Evolutionary conservation across 2,797 vertebrate species (phyloP).

Genomic region (Xenopus petersii): DNA sequence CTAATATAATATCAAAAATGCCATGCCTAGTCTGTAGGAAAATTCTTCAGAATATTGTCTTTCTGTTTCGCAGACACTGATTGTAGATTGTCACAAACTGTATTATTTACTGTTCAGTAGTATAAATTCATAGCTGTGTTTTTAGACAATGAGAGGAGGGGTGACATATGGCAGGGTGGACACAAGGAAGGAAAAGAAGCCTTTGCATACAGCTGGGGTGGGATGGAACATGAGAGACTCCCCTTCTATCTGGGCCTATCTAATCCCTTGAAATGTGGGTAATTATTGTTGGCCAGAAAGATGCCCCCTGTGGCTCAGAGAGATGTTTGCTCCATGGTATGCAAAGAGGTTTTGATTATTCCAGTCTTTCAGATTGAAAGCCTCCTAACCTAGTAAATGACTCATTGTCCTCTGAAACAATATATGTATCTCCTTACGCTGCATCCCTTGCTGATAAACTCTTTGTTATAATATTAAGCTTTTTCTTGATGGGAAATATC

Average conservation of each 20-base stretch:
- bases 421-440: too few species aligned
- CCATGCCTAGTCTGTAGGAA: too few species aligned
- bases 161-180: conserved; percentile 19
- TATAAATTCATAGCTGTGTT: conserved; percentile 7
- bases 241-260: conserved; percentile 13
- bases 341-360: conserved; percentile 9
- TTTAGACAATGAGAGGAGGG: conserved; percentile 3
- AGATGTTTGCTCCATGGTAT: conserved; percentile 28
- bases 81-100: conserved; percentile 15
- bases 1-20: too few species aligned
- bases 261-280: conserved; percentile 27
- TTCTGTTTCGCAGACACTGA: conserved; percentile 5
- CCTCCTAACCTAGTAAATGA: conserved; percentile 25
- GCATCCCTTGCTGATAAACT: too few species aligned
- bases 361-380: neutral
- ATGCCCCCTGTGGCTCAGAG: conserved; percentile 28
- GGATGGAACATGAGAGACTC: conserved; percentile 34
- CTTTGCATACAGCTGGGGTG: conserved; percentile 35
- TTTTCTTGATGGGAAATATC: too few species aligned
- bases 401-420: neutral
- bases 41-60: neutral
- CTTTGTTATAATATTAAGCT: too few species aligned
- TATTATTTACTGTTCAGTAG: conserved; percentile 23
- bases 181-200: conserved; percentile 1
- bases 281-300: conserved; percentile 38